Base-by-base conservation (phyloP, 1,140 invertebrate genomes). In the Papilio machaon region DNA sequence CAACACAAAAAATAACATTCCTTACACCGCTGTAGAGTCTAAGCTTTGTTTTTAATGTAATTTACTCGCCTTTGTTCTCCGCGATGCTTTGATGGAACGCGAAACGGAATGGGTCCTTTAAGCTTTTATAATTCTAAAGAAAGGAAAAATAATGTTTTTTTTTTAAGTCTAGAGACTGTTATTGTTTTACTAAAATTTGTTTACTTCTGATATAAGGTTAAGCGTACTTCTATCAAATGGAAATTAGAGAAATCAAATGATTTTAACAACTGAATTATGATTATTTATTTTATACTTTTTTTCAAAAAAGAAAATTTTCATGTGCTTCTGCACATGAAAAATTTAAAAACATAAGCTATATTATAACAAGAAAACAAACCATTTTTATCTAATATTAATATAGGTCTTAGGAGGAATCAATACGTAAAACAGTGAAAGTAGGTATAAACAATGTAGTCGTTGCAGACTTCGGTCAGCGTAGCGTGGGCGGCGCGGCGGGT, bases 401-500 rank as follows among this genome's bases (percentile, higher is more conserved):
- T 43, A 43, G 38, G 38, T 43, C 23, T 30, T 43, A 43, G 7
- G 38, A 43, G 1, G 38, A 43, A 43, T 43, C 38, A 58, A 17
- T 58, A n/a, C 17, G 64, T 15, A 35, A 70, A 38, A 70, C 19
- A 23, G 58, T 70, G 30, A 35, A 70, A 35, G 64, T 70, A 38
- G 23, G 7, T 35, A 81, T 82, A 85, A 86, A 90, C 86, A 89
- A 86, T 88, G 82, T 83, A 76, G 77, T 81, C 80, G 58, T 83
- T 85, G 85, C 82, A 86, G 87, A 90, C 86, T 87, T 87, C 83
- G 80, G 86, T 84, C 81, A 86, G 38, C n/a, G 54, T 19, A 85
- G 83, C 83, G 91, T 91, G 88, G 90, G 91, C 86, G 86, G 82
- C 30, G 91, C 86, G 86, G 82, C 30, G 77, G 87, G 85, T 81